Conservation (phyloP, 2,888 invertebrate genomes). For the Ditylenchus weischeri region DNA sequence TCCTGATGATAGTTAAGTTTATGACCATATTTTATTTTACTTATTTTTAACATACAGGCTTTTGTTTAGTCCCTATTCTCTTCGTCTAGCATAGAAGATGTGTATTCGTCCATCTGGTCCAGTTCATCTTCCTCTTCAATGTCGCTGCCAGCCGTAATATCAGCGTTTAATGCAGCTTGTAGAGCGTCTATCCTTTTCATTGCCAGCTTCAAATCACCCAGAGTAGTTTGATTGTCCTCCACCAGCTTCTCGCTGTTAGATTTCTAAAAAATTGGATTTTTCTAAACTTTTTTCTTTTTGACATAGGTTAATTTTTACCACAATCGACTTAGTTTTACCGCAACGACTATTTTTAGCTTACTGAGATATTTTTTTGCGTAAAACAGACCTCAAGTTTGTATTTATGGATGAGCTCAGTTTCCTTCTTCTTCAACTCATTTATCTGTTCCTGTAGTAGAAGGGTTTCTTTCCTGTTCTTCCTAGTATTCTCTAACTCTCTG, state of each 20-base stretch:
- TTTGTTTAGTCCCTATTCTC: neutral
- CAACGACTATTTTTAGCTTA: too few relatives aligned
- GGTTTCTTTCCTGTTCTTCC: slow-evolving; percentile 23
- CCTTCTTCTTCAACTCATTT: slow-evolving; percentile 31
- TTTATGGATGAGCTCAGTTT: slow-evolving; percentile 32
- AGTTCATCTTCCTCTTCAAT: slow-evolving; percentile 19
- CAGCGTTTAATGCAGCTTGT: slow-evolving; percentile 15
- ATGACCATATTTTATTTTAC: too few relatives aligned
- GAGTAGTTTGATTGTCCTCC: slow-evolving; percentile 15
- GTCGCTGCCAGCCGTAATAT: slow-evolving; percentile 19
- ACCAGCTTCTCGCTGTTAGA: slow-evolving; percentile 9
- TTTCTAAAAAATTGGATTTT: slow-evolving; percentile 17
- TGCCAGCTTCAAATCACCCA: slow-evolving; percentile 9
- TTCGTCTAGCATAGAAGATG: neutral
- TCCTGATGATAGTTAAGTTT: too few relatives aligned
- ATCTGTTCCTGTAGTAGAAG: slow-evolving; percentile 28
- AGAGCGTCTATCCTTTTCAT: slow-evolving; percentile 20
- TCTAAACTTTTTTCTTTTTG: too few relatives aligned
- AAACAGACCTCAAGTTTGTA: slow-evolving; percentile 21
- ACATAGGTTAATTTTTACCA: too few relatives aligned
- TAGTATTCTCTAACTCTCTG: slow-evolving; percentile 24
- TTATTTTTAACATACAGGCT: too few relatives aligned
- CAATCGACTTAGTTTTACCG: too few relatives aligned
- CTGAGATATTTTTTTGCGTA: too few relatives aligned
- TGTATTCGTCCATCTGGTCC: slow-evolving; percentile 2